These are phyloP conservation scores for Oscheius sp. DNA, from an alignment of 2,888 invertebrate species.

Conservation along the genomic window DNA sequence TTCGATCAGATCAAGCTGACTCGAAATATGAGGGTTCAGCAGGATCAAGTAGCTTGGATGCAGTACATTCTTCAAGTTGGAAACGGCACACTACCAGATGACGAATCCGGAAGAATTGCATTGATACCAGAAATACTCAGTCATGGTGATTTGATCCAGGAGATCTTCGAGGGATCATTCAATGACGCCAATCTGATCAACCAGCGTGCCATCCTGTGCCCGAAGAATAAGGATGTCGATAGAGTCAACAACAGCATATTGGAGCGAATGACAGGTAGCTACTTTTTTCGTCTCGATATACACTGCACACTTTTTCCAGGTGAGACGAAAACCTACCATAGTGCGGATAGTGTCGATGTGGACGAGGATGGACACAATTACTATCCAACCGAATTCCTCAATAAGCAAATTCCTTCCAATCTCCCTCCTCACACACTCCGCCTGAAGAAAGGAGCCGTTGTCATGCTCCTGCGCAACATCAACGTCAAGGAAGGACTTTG, in stretches of 20 bases:
- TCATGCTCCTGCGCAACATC: too few relatives aligned
- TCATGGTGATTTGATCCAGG: neutral
- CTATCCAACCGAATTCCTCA: too few relatives aligned
- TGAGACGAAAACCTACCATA: too few relatives aligned
- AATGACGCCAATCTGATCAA: neutral
- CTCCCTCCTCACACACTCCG: too few relatives aligned
- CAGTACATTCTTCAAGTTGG: constrained; percentile 28
- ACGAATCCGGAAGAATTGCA: neutral
- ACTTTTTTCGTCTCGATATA: too few relatives aligned
- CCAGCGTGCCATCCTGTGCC: constrained; percentile 25
- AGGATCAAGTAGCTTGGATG: constrained; percentile 10
- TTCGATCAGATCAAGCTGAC: constrained; percentile 21
- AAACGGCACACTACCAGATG: constrained; percentile 19
- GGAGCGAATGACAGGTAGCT: constrained; percentile 2
- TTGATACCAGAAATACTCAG: neutral
- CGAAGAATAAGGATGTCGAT: constrained; percentile 27
- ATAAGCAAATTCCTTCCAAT: too few relatives aligned
- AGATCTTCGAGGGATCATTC: constrained; percentile 18
- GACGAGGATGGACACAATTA: too few relatives aligned
- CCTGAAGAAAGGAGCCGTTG: too few relatives aligned
- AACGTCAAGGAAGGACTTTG: too few relatives aligned
- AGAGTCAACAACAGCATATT: constrained; percentile 24
- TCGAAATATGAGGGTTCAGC: constrained; percentile 30
- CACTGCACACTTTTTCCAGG: too few relatives aligned
- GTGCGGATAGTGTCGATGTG: too few relatives aligned